Percentiles rank a stretch among this genome's conserved stretches.
These are phyloP conservation scores for Bibio marci DNA, from an alignment of 2,888 invertebrate species.

Conservation along the genomic window DNA sequence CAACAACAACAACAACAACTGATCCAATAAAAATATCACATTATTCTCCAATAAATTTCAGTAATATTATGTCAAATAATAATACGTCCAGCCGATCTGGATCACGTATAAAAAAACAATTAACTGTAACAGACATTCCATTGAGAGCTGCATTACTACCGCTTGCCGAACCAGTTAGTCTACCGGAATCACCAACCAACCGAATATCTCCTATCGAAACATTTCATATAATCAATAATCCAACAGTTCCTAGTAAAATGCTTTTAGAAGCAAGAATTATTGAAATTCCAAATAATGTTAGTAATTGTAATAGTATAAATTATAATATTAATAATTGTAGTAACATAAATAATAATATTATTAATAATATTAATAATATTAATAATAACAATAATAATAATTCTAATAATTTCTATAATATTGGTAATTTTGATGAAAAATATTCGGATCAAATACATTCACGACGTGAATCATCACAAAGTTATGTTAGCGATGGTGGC, in stretches of 20 bases:
- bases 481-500: conserved; percentile 30
- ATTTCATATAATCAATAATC: conserved; percentile 10
- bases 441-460: conserved; percentile 18
- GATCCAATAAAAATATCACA: neutral
- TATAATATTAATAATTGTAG: conserved; percentile 13
- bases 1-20: conserved; percentile 1
- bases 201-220: conserved; percentile 5
- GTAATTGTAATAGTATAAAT: neutral
- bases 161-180: conserved; percentile 24
- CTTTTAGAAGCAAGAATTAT: conserved; percentile 38
- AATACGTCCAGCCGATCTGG: too few relatives aligned
- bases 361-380: conserved; percentile 13
- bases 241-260: conserved; percentile 27
- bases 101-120: conserved; percentile 18
- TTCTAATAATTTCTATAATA: conserved; percentile 5
- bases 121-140: conserved; percentile 28
- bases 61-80: too few relatives aligned
- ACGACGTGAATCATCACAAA: conserved; percentile 31
- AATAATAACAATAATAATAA: conserved; percentile 1
- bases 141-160: conserved; percentile 25
- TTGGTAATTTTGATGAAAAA: conserved; percentile 4
- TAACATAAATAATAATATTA: neutral
- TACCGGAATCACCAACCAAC: conserved; percentile 21
- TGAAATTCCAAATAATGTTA: conserved; percentile 22
- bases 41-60: neutral